Base-by-base conservation (phyloP, 2,888 invertebrate genomes). In the Melitaea athalia region DNA sequence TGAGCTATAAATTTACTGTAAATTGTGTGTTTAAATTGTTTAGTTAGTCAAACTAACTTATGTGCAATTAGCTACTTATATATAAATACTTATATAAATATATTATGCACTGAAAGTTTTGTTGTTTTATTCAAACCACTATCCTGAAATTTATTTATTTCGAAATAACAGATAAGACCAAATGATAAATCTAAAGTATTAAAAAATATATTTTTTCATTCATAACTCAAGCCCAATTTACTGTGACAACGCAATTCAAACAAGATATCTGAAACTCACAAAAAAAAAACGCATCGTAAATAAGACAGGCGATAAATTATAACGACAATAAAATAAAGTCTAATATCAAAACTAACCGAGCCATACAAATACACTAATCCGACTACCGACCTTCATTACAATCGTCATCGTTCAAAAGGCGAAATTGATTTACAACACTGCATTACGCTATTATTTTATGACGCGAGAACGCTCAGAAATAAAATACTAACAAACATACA, bases 401-500 rank as follows among this genome's bases (percentile, higher is more conserved):
- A 88, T 86, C 85, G 89, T 89, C 91, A 83, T 81, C 88, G 85
- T 87, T 89, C 87, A 88, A 91, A 89, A 85, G 87, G 85, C 38
- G 86, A 88, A 90, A 91, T 89, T 91, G 91, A 91, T 91, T 91
- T 91, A 91, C 86, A 83, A 84, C 88, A 81, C 85, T 87, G 89
- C 91, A 91, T 91, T 91, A 91, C 89, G 89, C 90, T 88, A 91
- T 92, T 92, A 91, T 89, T 91, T 90, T 89, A 91, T 90, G 90
- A 90, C 88, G 88, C 90, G 89, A 88, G 89, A 91, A 89, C 89
- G 90, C 87, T 90, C 90, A 87, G 86, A 91, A 91, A 92, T 92
- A 92, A 91, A 91, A 92, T 91, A 91, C 90, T 89, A 89, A 91
- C 91, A 91, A 91, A 92, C 91, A 89, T 86, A 89, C 91, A 90